A percentile compares a stretch with the other conserved stretches of the same genome.
These are phyloP conservation scores for Pristionchus fissidentatus DNA, from an alignment of 2,888 invertebrate genomes.

Conservation along the genomic window DNA sequence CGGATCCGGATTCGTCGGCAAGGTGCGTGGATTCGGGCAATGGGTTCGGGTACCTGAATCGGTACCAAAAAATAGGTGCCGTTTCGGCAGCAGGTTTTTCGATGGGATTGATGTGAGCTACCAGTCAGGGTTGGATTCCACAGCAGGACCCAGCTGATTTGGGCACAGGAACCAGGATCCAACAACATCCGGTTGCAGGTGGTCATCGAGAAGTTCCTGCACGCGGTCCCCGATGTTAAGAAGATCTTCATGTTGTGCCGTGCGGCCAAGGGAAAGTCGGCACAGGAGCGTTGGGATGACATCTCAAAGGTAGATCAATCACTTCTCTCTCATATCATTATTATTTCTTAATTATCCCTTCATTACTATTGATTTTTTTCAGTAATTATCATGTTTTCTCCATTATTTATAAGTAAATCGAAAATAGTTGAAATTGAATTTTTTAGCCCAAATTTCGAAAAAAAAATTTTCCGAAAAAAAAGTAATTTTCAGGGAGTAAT, in stretches of 20 bases:
- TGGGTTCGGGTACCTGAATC: no score
- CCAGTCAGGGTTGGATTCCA: no score
- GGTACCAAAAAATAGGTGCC: no score
- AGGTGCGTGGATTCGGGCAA: slow-evolving; percentile 82
- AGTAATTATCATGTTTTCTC: not conserved
- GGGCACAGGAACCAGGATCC: no score
- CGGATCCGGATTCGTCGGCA: slow-evolving; percentile 92
- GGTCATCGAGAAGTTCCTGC: slow-evolving; percentile 88
- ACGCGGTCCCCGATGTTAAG: slow-evolving; percentile 85
- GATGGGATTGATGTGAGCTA: no score
- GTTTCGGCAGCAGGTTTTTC: no score
- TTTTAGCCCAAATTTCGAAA: not conserved
- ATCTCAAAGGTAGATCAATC: slow-evolving; percentile 87
- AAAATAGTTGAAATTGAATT: not conserved
- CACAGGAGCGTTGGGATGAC: slow-evolving; percentile 82
- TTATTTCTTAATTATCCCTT: no score
- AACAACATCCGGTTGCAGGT: slow-evolving; percentile 32
- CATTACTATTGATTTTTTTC: not conserved
- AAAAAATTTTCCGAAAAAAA: not conserved
- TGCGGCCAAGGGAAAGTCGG: slow-evolving; percentile 82
- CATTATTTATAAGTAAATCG: no score
- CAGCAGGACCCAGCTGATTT: no score
- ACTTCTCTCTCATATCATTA: no score
- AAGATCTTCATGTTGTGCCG: slow-evolving; percentile 86
- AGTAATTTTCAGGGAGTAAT: slow-evolving; percentile 71